Base-by-base conservation (phyloP, 2,888 invertebrate genomes). In the Lithophane semibrunnea region DNA sequence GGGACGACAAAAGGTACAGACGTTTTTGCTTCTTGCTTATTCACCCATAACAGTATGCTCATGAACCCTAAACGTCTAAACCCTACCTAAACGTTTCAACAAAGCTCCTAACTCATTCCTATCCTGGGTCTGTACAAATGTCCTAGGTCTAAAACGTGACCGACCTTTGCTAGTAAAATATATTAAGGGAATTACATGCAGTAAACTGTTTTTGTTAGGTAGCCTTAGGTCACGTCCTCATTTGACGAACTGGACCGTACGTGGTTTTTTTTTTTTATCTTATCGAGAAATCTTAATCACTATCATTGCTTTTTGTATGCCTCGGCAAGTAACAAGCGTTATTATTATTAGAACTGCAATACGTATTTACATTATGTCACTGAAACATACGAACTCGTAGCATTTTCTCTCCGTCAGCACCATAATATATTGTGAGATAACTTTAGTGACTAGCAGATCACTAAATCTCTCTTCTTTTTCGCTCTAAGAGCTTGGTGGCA, bases 171-270 rank as follows among this genome's bases (percentile, higher is more conserved):
- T 29, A 61, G 64, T 79, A 61, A 83, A 86, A 86, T 83, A 75
- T 77, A 85, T 83, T 83, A 77, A 56, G 66, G 72, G 80, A 77
- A 86, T 83, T 75, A 86, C 65, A 80, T 54, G 61, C 54, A 66
- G 66, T 82, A 85, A 78, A 83, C 72, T 79, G 63, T 83, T 83
- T 79, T 72, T 81, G 83, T 74, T 80, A 74, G 83, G 73, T 71
- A 71, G 47, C 54, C 44, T 73, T 66, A 70, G 66, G 69, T 44
- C 56, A 18, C 49, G 47, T 44, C 13, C 64, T 58, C 67, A 77
- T 81, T 77, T 73, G 70, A 24, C 37, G 3, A 18, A 47, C 52
- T 21, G 24, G 7, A 13, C 13, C 13, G 47, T 21, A 52, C 12
- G 37, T 47, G 24, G 44, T 54, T 29, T 47, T 29, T 47, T 66